A percentile compares a stretch with the other conserved stretches of the same genome.
These are phyloP conservation scores for Leiothrix lutea DNA, from an alignment of 2,113 vertebrate genomes.

Conservation along the genomic window DNA sequence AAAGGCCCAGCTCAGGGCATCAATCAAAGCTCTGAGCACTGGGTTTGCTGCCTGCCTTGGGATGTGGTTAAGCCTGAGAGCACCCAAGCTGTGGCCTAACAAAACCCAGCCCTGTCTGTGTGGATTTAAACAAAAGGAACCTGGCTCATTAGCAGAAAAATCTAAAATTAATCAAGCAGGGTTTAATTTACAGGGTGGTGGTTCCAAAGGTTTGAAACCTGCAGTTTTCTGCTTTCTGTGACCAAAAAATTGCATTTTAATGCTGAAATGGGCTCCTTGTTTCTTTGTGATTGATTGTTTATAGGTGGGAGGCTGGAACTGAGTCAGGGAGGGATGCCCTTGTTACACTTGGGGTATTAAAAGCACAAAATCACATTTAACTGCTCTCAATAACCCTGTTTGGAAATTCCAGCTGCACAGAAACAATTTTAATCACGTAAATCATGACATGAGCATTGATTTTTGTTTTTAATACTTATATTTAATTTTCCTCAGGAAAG, in stretches of 20 bases:
- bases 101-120: background rate
- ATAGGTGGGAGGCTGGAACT: background rate
- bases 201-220: background rate
- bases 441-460: background rate
- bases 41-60: background rate
- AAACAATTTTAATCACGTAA: background rate
- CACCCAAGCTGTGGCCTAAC: background rate
- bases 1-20: background rate
- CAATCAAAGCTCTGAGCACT: background rate
- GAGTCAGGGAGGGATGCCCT: background rate
- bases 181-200: background rate
- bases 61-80: background rate
- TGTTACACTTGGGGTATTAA: background rate
- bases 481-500: background rate
- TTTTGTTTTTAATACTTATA: background rate
- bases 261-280: background rate
- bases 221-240: rapidly evolving
- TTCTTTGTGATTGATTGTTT: background rate
- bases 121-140: background rate
- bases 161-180: background rate
- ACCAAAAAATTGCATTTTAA: background rate
- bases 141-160: background rate
- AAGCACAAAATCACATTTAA: background rate
- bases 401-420: background rate
- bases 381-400: background rate